Conservation (phyloP, 1,140 invertebrate genomes). For the Araneus ventricosus region DNA sequence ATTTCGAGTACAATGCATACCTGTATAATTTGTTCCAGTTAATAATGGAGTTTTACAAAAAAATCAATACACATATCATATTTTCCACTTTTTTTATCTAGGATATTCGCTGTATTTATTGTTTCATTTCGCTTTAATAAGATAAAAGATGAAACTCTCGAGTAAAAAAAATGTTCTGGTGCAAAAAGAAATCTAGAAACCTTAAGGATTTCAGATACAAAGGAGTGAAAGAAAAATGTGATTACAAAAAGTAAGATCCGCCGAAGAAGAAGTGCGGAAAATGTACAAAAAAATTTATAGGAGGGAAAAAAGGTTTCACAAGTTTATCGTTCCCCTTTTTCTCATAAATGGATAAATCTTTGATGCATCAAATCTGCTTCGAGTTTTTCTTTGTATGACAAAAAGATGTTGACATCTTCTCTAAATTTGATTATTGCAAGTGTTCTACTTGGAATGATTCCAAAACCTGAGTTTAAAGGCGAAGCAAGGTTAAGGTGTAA, state of each 20-base stretch:
- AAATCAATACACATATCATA: no score
- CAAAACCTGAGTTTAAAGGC: background rate
- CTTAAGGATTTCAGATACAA: no score
- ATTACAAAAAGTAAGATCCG: background rate
- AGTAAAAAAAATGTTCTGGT: no score
- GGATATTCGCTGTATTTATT: no score
- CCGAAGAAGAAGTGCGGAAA: background rate
- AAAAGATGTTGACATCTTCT: constrained; percentile 30
- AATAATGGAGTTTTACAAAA: no score
- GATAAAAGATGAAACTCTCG: no score
- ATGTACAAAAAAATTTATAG: background rate
- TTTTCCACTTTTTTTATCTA: no score
- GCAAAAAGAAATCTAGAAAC: no score
- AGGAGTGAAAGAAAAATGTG: background rate
- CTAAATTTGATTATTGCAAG: constrained; percentile 31
- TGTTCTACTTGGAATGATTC: background rate
- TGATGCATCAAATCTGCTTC: constrained; percentile 10
- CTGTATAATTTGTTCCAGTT: no score
- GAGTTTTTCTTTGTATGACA: background rate
- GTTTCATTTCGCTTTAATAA: no score
- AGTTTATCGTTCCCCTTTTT: background rate
- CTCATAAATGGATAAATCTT: constrained; percentile 15
- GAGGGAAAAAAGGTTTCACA: background rate
- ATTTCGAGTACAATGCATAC: no score
- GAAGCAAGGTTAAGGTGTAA: background rate